Base-by-base conservation (phyloP, 1,140 invertebrate genomes). In the Drosophila tsacasi region DNA sequence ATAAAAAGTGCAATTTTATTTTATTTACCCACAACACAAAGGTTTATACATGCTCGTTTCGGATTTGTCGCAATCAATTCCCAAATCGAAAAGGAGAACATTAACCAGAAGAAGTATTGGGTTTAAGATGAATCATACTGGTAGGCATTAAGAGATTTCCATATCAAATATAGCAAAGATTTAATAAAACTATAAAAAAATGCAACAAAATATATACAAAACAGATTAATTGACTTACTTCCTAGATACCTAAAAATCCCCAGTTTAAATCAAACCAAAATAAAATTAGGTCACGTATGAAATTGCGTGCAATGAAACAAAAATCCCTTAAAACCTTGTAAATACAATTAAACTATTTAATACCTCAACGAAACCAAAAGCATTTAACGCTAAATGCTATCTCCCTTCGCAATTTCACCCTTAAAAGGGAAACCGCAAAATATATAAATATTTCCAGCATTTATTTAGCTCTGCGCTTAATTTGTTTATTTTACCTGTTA, bases 401-500 rank as follows among this genome's bases (percentile, higher is more conserved):
- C n/a, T 59, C 37, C 5, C 37, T 30, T 35, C 25, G 17, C 13
- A 1, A 65, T 47, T 65, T 58, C 12, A 23, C 50, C 42, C 50
- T 49, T 49, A 55, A 59, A 58, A 37, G n/a, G 52, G 52, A 44
- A 71, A 80, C 25, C 50, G 12, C 55, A 73, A 55, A 52, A 32
- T 42, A 42, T 57, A 35, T 21, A 76, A 35, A 35, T 47, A 47
- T 55, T 72, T 69, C 25, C 60, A 83, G 47, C 79, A 87, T 77
- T 87, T 77, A 87, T 87, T 79, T 82, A 83, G 68, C 79, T 83
- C 76, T 73, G 66, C 57, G 73, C 71, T 83, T 83, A 83, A 87
- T 87, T 89, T 87, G 84, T 87, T 89, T 87, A 81, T 84, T 89
- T 87, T 87, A 83, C 84, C 84, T 89, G 84, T 83, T 87, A 89